These are phyloP conservation scores for Psococerastis gibbosa DNA, from an alignment of 2,888 invertebrate species.

Conservation along the genomic window DNA sequence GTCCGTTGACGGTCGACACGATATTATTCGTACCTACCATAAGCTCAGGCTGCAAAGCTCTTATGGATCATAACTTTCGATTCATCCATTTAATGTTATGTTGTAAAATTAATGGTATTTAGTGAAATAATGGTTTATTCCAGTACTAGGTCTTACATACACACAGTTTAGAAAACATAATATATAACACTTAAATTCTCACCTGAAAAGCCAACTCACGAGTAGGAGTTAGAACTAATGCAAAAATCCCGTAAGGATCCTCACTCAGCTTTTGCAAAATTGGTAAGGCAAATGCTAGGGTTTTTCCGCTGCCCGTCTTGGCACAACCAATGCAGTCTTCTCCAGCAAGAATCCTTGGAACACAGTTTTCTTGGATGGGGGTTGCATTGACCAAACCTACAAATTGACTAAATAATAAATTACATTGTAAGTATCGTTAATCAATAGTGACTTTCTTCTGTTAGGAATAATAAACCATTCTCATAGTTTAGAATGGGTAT, in stretches of 20 bases:
- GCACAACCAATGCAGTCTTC: constrained; percentile 88
- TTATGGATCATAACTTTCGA: too few species aligned
- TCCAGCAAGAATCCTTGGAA: constrained; percentile 56
- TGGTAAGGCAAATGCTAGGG: constrained; percentile 90
- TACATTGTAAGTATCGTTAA: constrained; percentile 12
- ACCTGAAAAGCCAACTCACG: constrained; percentile 77
- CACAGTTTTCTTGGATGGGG: constrained; percentile 63
- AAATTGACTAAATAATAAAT: constrained; percentile 17
- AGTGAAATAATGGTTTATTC: too few species aligned
- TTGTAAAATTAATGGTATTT: too few species aligned
- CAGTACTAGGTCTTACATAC: too few species aligned
- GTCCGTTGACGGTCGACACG: too few species aligned
- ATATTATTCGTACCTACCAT: too few species aligned
- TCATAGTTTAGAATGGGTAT: too few species aligned
- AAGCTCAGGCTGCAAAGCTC: too few species aligned
- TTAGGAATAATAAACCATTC: too few species aligned
- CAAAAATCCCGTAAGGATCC: constrained; percentile 93
- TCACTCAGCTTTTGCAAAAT: constrained; percentile 78
- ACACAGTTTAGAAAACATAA: too few species aligned
- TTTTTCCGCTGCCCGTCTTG: constrained; percentile 96
- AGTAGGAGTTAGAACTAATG: constrained; percentile 85
- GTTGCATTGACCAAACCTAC: constrained; percentile 60
- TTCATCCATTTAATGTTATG: too few species aligned
- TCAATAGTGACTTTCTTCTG: neutral
- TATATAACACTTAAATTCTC: too few species aligned